Conservation (phyloP, 1,140 invertebrate genomes). For the Lerema accius region DNA sequence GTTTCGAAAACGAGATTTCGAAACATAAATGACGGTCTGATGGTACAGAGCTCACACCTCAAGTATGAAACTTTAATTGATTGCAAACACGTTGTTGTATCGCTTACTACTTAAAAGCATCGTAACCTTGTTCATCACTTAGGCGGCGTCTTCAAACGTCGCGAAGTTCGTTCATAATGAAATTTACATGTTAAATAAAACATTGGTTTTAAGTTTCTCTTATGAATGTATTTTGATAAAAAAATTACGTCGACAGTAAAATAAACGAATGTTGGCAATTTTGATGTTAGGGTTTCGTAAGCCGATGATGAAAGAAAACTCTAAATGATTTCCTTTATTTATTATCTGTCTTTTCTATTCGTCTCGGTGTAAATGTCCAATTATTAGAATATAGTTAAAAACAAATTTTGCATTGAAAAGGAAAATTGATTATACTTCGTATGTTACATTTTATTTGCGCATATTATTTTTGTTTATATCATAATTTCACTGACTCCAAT, state of each 20-base stretch:
- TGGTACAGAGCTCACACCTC: conserved; percentile 29
- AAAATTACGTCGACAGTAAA: background rate
- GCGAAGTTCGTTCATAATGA: conserved; percentile 41
- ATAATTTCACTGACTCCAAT: no score
- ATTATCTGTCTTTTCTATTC: no score
- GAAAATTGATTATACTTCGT: no score
- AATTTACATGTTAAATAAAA: conserved; percentile 11
- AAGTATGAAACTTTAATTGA: conserved; percentile 49
- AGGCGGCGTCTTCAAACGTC: conserved; percentile 37
- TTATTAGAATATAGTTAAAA: no score
- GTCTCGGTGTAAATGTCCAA: no score
- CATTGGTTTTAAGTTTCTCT: background rate
- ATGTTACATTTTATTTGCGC: no score
- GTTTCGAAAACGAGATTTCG: conserved; percentile 37
- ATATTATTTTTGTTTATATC: no score
- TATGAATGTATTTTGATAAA: background rate
- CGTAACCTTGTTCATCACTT: conserved; percentile 25
- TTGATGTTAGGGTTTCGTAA: background rate
- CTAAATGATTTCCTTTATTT: no score
- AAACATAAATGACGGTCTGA: conserved; percentile 32
- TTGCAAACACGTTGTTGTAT: conserved; percentile 37
- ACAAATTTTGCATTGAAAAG: no score
- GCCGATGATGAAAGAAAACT: no score
- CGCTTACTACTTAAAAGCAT: conserved; percentile 21
- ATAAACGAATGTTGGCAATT: background rate